Evolutionary conservation across 2,797 vertebrate genomes (phyloP).

Genomic region (Pempheris klunzingeri): DNA sequence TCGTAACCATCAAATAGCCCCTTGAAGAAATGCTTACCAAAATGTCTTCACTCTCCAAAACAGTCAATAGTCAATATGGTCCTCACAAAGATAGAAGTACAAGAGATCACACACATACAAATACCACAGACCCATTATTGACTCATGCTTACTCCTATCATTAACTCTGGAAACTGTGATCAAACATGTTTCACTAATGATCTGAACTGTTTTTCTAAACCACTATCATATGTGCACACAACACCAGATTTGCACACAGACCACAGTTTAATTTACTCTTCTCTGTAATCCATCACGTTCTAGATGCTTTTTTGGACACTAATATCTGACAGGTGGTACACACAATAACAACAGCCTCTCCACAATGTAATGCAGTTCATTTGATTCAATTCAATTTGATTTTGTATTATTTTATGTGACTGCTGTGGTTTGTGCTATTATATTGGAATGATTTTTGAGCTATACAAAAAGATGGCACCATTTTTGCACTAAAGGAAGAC

Average conservation of each 20-base stretch:
- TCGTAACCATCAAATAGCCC: not conserved
- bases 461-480: not conserved
- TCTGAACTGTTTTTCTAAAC: slow-evolving; percentile 64
- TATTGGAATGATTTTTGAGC: not conserved
- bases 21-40: not conserved
- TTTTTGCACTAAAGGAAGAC: not conserved
- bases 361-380: not conserved
- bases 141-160: slow-evolving; percentile 68
- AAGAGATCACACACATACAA: slow-evolving; percentile 16
- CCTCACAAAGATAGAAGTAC: slow-evolving; percentile 38
- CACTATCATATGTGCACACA: slow-evolving; percentile 64
- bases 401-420: not conserved
- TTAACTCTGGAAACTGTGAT: slow-evolving; percentile 76
- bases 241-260: slow-evolving; percentile 43
- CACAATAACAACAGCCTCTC: not conserved
- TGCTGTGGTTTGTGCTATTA: not conserved
- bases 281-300: slow-evolving; percentile 68
- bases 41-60: slow-evolving; percentile 40
- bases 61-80: slow-evolving; percentile 26
- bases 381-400: not conserved
- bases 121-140: slow-evolving; percentile 71
- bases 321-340: slow-evolving; percentile 47
- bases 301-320: slow-evolving; percentile 55
- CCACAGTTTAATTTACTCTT: slow-evolving; percentile 51
- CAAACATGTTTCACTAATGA: slow-evolving; percentile 78